A percentile compares a stretch with the other conserved stretches of the same genome.
These are phyloP conservation scores for Cydia splendana DNA, from an alignment of 1,140 invertebrate species.

Conservation along the genomic window DNA sequence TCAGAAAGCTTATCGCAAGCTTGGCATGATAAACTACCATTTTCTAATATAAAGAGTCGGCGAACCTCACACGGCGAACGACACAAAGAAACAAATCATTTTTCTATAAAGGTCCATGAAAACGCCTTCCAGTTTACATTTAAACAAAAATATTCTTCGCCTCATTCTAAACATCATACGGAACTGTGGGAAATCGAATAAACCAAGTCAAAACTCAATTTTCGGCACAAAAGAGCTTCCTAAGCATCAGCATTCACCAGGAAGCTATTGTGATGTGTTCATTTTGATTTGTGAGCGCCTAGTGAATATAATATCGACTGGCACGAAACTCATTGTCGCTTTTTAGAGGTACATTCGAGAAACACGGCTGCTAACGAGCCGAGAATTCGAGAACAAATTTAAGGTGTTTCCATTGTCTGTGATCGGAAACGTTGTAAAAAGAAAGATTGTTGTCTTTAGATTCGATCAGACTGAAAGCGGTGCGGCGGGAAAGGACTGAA, in stretches of 20 bases:
- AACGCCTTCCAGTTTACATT: conserved; percentile 24
- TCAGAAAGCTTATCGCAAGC: too few species aligned
- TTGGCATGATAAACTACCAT: not conserved
- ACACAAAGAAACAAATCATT: not conserved
- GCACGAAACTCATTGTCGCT: conserved; percentile 29
- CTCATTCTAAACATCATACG: conserved; percentile 30
- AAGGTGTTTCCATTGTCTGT: conserved; percentile 28
- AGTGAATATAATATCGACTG: conserved; percentile 31
- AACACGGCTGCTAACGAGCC: conserved; percentile 16
- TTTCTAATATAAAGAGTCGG: not conserved
- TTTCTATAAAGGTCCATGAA: not conserved
- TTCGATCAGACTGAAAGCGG: conserved; percentile 26
- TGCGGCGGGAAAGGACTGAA: not conserved
- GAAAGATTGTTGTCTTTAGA: conserved; percentile 31
- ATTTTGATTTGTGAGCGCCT: conserved; percentile 37
- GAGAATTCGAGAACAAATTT: conserved; percentile 26
- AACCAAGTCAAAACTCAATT: conserved; percentile 42
- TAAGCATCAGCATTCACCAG: conserved; percentile 40
- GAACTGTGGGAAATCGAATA: conserved; percentile 41
- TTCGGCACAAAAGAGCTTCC: conserved; percentile 37
- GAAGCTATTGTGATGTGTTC: conserved; percentile 39
- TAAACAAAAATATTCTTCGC: conserved; percentile 26
- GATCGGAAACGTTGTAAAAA: conserved; percentile 27
- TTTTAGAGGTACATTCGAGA: conserved; percentile 3
- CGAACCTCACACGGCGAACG: not conserved